Percentiles rank a stretch among this genome's conserved stretches.
Evolutionary conservation across 2,113 vertebrate species (phyloP).

Genomic region (Otis tarda): DNA sequence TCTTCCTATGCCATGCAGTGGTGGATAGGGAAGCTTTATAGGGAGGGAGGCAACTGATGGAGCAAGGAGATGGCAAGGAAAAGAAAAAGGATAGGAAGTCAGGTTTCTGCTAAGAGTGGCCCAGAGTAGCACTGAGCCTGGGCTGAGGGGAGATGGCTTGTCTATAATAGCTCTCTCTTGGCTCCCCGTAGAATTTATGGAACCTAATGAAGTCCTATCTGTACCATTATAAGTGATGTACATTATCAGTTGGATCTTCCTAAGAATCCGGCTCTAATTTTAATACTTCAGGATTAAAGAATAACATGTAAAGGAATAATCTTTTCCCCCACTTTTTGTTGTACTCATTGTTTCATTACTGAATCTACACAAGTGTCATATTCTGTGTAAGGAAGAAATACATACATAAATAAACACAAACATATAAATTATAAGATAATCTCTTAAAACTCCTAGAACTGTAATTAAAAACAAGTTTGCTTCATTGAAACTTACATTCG

Average conservation of each 20-base stretch:
- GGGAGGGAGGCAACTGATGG: neutral
- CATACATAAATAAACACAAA: neutral
- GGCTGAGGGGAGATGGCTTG: neutral
- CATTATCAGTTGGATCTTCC: neutral
- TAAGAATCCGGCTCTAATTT: neutral
- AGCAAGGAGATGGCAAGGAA: neutral
- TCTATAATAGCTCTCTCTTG: neutral
- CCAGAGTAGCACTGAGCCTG: neutral
- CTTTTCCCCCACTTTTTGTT: neutral
- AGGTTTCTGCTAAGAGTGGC: neutral
- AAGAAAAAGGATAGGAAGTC: neutral
- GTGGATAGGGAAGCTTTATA: neutral
- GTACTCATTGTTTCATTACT: neutral
- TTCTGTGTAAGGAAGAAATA: neutral
- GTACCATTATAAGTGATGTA: neutral
- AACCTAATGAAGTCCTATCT: neutral
- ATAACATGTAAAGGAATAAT: neutral
- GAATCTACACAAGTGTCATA: neutral
- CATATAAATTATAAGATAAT: neutral
- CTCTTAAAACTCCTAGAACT: neutral
- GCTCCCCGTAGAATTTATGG: neutral
- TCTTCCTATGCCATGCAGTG: rapidly evolving
- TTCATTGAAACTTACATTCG: neutral
- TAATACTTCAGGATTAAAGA: neutral
- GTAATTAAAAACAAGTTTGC: neutral